Evolutionary conservation across 2,888 invertebrate genomes (phyloP).

Genomic region (Galerucella pusilla): DNA sequence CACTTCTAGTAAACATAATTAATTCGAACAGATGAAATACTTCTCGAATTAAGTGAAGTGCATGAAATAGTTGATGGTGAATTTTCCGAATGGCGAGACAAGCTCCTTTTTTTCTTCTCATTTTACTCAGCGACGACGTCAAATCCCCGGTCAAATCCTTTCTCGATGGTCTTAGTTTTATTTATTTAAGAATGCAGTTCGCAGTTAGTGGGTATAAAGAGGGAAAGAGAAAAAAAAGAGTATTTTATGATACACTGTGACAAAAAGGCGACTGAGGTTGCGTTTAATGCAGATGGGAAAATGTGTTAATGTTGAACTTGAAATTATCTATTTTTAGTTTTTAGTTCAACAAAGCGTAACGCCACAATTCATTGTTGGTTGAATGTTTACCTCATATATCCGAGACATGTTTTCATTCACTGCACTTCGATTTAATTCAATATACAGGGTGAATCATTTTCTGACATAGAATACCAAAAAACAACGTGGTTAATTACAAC

Average conservation of each 20-base stretch:
- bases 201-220: constrained; percentile 9
- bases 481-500: too few species aligned
- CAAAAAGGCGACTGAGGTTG: neutral
- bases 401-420: too few species aligned
- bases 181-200: constrained; percentile 24
- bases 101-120: neutral
- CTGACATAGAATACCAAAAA: too few species aligned
- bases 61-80: neutral
- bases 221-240: neutral
- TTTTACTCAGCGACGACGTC: constrained; percentile 6
- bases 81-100: constrained; percentile 19
- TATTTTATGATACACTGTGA: neutral
- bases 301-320: neutral
- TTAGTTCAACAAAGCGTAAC: neutral
- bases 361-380: too few species aligned
- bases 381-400: too few species aligned
- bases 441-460: too few species aligned
- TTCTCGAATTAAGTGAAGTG: neutral
- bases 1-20: neutral
- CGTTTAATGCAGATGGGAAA: constrained; percentile 14
- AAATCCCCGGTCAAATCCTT: neutral
- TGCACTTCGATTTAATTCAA: too few species aligned
- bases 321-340: neutral
- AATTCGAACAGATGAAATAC: neutral
- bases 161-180: constrained; percentile 19